A percentile compares a stretch with the other conserved stretches of the same genome.
Evolutionary conservation across 1,140 invertebrate species (phyloP).

Genomic region (Trinorchestia longiramus): DNA sequence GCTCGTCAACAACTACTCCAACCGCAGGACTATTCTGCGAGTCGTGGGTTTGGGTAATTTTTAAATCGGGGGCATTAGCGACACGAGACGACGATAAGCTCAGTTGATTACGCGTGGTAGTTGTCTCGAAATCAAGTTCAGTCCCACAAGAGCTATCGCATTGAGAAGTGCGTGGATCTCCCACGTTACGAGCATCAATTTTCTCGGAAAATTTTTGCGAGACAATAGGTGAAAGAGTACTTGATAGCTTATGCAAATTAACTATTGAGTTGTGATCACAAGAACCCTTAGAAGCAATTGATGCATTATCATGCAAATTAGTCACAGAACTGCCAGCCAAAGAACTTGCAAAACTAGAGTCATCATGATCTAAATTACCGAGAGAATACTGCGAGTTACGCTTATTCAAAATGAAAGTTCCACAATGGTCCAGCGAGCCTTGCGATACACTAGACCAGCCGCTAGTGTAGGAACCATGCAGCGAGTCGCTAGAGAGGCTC

Average conservation of each 20-base stretch:
- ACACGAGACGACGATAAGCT: background rate
- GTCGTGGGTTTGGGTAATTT: background rate
- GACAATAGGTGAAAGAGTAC: background rate
- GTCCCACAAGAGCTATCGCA: background rate
- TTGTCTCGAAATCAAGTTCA: background rate
- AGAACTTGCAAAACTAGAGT: background rate
- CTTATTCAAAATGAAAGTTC: background rate
- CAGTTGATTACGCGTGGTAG: background rate
- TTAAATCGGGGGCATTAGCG: background rate
- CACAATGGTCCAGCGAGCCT: background rate
- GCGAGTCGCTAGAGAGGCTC: constrained; percentile 7
- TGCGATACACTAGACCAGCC: background rate
- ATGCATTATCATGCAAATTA: background rate
- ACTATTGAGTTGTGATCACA: background rate
- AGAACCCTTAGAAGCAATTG: background rate
- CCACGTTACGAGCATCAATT: background rate
- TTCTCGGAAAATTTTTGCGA: background rate
- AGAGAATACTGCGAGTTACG: background rate
- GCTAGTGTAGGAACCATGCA: background rate
- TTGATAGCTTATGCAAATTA: background rate
- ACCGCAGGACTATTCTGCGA: background rate
- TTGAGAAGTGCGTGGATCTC: background rate
- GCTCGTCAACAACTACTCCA: background rate
- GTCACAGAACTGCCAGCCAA: background rate
- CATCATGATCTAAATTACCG: background rate